Conservation (phyloP, 2,888 invertebrate species). For the Xestia ashworthii region DNA sequence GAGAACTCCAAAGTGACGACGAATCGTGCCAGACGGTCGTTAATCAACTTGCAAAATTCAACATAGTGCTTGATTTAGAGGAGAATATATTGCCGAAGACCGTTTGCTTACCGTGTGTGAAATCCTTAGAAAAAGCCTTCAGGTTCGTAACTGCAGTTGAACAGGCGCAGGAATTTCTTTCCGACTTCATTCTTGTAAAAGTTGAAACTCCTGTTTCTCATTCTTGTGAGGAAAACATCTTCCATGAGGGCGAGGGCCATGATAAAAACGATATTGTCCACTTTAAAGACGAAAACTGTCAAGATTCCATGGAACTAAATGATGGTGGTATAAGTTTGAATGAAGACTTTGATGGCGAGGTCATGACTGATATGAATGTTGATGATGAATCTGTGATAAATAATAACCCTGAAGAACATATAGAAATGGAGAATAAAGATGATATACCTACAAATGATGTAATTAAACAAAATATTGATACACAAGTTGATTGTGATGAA, state of each 20-base stretch:
- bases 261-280: neutral
- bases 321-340: neutral
- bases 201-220: conserved; percentile 62
- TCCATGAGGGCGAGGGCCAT: conserved; percentile 29
- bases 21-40: conserved; percentile 68
- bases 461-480: neutral
- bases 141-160: conserved; percentile 77
- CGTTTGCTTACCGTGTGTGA: conserved; percentile 78
- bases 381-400: neutral
- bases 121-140: conserved; percentile 74
- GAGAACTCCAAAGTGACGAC: conserved; percentile 69
- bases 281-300: conserved; percentile 3
- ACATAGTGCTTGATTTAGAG: conserved; percentile 70
- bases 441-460: accelerated
- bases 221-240: conserved; percentile 54
- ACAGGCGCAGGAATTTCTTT: conserved; percentile 74
- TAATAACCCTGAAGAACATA: neutral
- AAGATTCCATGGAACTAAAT: neutral
- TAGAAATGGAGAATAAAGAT: neutral
- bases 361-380: neutral
- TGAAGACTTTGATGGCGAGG: neutral
- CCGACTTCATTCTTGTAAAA: conserved; percentile 62
- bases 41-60: conserved; percentile 74
- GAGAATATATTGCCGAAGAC: conserved; percentile 74
- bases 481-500: neutral